Conservation (phyloP, 2,797 vertebrate species). For the Tangara arthus region DNA sequence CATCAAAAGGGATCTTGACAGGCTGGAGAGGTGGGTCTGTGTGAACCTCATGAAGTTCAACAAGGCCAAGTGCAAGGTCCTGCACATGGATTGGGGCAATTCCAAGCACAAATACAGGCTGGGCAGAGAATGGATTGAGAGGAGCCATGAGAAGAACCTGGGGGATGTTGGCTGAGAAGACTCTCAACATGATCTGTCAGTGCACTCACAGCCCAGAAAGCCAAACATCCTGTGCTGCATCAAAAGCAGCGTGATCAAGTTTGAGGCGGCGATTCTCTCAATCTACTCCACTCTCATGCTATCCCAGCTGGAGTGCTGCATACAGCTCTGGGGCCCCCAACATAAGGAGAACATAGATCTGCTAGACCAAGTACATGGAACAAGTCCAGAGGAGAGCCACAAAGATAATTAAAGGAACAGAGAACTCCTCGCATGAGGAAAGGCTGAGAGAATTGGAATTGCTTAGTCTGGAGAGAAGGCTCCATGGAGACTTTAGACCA, state of each 20-base stretch:
- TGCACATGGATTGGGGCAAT: background rate
- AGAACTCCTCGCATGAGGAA: fast-evolving
- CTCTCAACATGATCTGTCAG: background rate
- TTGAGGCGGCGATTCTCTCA: background rate
- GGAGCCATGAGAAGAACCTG: background rate
- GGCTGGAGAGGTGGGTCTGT: background rate
- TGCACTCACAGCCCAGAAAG: background rate
- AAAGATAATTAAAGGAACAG: background rate
- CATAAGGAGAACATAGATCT: background rate
- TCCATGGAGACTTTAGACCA: background rate
- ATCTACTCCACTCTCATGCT: background rate
- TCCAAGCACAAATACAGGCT: background rate
- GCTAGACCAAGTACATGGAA: background rate
- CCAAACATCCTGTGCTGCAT: background rate
- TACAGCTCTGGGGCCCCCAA: background rate
- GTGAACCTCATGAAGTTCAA: background rate
- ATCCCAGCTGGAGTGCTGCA: background rate
- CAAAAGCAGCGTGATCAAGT: background rate
- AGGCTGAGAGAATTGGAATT: background rate
- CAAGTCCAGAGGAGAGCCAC: background rate
- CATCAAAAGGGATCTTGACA: background rate
- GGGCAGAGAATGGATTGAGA: background rate
- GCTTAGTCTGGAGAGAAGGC: background rate
- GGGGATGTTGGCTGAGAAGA: background rate
- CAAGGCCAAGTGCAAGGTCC: background rate